Evolutionary conservation across 2,113 vertebrate genomes (phyloP), one percentile per base, ranked within the genome.

Genomic region (Platichthys flesus): DNA sequence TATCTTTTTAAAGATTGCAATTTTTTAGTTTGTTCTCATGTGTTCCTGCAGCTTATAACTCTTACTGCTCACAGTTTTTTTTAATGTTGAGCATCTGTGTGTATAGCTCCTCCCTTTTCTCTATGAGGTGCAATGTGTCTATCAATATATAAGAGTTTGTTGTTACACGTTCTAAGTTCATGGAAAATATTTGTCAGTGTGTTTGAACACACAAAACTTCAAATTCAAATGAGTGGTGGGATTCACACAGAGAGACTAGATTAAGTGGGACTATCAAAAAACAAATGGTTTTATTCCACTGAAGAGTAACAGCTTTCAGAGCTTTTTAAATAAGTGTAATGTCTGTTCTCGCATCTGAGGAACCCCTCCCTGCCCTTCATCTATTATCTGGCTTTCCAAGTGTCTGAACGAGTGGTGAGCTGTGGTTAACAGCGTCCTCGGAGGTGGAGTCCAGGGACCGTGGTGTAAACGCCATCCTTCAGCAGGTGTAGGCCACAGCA

Each of bases 401-500:
- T 85, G 89, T 79, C 92, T 84, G 93, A 86, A 88, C 65, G 90
- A 93, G 90, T 80, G 89, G 85, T 90, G 93, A 94, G 93, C 92
- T 90, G 91, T 89, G 91, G 89, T 93, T 90, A 92, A 90, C 91
- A 81, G 73, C 78, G 56, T 77, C 75, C 90, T 82, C 28, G 49
- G 65, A 76, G 89, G 87, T 64, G 82, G 87, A 89, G 89, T 89
- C 82, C 71, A 51, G 92, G 92, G 90, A 94, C 83, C 24, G 66
- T 67, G 78, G 91, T 85, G 89, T 90, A 82, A 94, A 90, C 89
- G 79, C 86, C 92, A 90, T 92, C 94, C 92, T 92, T 67, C 78
- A 94, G 93, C 94, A 95, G 96, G 95, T 95, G 96, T 76, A 77
- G 94, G 94, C 94, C 94, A 90, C 93, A 92, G 92, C 88, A 77